Conservation (phyloP, 2,113 vertebrate species). For the Siniperca chuatsi region DNA sequence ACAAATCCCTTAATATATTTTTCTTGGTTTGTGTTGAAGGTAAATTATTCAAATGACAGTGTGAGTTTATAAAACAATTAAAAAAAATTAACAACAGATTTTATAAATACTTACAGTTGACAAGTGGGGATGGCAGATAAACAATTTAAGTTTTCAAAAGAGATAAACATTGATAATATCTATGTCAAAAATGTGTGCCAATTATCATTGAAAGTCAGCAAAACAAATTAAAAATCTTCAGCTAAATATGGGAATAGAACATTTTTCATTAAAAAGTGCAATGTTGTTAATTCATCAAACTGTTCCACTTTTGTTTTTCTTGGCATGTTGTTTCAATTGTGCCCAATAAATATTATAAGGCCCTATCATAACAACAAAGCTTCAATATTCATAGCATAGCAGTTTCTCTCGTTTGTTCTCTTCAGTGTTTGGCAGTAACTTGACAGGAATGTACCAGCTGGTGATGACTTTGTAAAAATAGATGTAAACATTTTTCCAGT, state of each 20-base stretch:
- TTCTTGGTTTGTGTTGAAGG: conserved; percentile 54
- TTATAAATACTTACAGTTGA: conserved; percentile 42
- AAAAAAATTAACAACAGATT: conserved; percentile 49
- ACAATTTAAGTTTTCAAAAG: conserved; percentile 36
- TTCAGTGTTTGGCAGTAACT: conserved; percentile 76
- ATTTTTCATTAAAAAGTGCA: conserved; percentile 73
- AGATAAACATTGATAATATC: conserved; percentile 26
- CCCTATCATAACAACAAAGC: conserved; percentile 61
- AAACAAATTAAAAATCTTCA: conserved; percentile 37
- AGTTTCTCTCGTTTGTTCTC: conserved; percentile 63
- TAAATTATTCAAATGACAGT: conserved; percentile 43
- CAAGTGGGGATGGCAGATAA: conserved; percentile 29
- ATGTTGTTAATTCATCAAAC: conserved; percentile 56
- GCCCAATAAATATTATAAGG: conserved; percentile 69
- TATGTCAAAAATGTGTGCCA: conserved; percentile 39
- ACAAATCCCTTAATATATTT: conserved; percentile 12
- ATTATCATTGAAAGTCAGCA: conserved; percentile 34
- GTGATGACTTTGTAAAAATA: conserved; percentile 82
- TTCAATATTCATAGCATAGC: conserved; percentile 49
- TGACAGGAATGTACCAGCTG: conserved; percentile 85
- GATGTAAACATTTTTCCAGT: conserved; percentile 88
- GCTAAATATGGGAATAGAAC: conserved; percentile 57
- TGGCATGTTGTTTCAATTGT: conserved; percentile 70
- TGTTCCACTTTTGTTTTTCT: conserved; percentile 65
- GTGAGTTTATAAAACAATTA: conserved; percentile 25